Base-by-base conservation (phyloP, 2,888 invertebrate genomes). In the Scelioninae gen. 1 region DNA sequence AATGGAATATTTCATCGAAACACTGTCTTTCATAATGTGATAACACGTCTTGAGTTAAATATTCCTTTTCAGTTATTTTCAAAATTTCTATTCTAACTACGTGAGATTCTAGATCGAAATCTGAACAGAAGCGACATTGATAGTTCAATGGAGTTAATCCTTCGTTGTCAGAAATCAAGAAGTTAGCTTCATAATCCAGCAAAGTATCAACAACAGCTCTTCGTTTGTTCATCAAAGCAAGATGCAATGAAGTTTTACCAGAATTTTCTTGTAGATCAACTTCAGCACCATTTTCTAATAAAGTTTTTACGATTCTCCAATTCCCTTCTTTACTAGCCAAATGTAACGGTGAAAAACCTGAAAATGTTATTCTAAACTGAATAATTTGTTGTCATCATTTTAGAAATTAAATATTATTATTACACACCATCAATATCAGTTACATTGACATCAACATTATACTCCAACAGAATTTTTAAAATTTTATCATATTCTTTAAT, bases 271-370 rank as follows among this genome's bases (percentile, higher is more conserved):
- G 76, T 9, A 65, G 7, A 43, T 84, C 68, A 23, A 75, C 29
- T 3, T 82, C 75, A 13, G 78, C 84, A 0, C 84, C 82, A 56
- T 79, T 78, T 68, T 84, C 78, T 16, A 82, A 23, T 5, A 84
- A 49, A 0, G 82, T 72, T 79, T 84, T 82, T 6, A 49, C 72
- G 8, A 76, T 82, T 55, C 40, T 78, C 76, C 72, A 82, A 13
- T 79, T 84, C 7, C 82, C 84, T 69, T 83, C 83, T 55, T 43
- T 80, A 15, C 60, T 16, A 13, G 84, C 82, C 13, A 45, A 68
- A 53, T 78, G 78, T n/a, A 84, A 43, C 7, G 84, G 43, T 13
- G 78, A 56, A 38, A 23, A 60, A 10, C 81, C 84, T 68, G 23
- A 79, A 72, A 32, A 55, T 72, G 31, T 34, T 38, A 10, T 63